Conservation (phyloP, 2,888 invertebrate species). For the Sepioteuthis lessoniana region DNA sequence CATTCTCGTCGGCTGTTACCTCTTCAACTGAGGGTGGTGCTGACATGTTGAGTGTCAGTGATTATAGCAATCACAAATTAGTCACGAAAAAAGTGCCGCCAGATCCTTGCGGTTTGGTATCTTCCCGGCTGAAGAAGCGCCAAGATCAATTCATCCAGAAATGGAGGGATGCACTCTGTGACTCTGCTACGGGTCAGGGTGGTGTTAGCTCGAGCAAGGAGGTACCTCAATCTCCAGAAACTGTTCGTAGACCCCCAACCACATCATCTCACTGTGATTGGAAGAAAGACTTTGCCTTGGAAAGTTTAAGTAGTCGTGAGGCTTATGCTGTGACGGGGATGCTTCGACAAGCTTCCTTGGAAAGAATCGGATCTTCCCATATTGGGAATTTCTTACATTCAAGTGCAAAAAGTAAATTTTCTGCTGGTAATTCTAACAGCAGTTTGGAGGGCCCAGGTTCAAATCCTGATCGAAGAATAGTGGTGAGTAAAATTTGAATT, state of each 20-base stretch:
- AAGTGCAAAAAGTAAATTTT: conserved; percentile 70
- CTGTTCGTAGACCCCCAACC: conserved; percentile 61
- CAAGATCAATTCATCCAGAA: conserved; percentile 56
- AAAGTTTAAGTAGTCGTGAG: conserved; percentile 72
- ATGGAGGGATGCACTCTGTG: conserved; percentile 51
- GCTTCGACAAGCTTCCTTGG: conserved; percentile 71
- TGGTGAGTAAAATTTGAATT: conserved; percentile 59
- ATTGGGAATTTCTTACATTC: conserved; percentile 69
- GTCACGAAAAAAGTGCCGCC: conserved; percentile 57
- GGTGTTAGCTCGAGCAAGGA: background rate
- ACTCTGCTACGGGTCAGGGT: background rate
- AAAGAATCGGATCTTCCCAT: conserved; percentile 72
- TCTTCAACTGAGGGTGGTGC: conserved; percentile 53
- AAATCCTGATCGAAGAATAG: conserved; percentile 70
- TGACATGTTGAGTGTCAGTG: conserved; percentile 52
- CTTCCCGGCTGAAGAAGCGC: conserved; percentile 48
- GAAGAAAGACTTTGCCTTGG: conserved; percentile 71
- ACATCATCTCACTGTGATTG: conserved; percentile 64
- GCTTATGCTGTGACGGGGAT: conserved; percentile 73
- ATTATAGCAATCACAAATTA: conserved; percentile 35
- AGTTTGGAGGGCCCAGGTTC: conserved; percentile 63
- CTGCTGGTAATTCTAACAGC: conserved; percentile 61
- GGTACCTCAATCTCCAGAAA: conserved; percentile 54
- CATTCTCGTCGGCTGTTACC: conserved; percentile 55
- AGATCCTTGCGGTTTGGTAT: conserved; percentile 53